Evolutionary conservation across 2,797 vertebrate species (phyloP).

Genomic region (Scolopax bukidnonensis): DNA sequence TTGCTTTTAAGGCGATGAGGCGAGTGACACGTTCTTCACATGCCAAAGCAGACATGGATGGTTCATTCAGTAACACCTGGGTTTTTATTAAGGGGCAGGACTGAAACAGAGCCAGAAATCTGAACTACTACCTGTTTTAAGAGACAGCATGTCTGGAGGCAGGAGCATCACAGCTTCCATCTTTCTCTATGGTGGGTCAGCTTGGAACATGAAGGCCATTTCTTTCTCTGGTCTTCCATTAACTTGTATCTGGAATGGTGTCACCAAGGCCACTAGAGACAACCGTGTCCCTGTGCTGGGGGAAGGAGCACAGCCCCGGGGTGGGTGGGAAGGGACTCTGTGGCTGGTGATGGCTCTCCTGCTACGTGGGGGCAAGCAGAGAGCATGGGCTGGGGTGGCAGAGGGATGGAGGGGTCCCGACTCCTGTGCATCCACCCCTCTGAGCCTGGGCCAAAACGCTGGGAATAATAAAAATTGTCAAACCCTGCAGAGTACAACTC

Average conservation of each 20-base stretch:
- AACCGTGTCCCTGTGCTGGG: not conserved
- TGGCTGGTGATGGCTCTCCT: not conserved
- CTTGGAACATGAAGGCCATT: not conserved
- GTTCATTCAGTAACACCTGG: not conserved
- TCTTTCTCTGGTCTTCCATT: not conserved
- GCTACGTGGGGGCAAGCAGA: not conserved
- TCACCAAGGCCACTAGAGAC: not conserved
- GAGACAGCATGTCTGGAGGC: not conserved
- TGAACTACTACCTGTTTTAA: not conserved
- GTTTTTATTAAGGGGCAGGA: not conserved
- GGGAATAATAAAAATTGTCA: not conserved
- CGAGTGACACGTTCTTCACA: not conserved
- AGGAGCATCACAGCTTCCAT: not conserved
- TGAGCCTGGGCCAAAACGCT: not conserved
- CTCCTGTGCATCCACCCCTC: not conserved
- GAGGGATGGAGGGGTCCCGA: not conserved
- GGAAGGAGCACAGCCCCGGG: not conserved
- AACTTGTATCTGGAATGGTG: not conserved
- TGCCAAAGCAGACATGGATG: not conserved
- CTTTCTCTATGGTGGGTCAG: not conserved
- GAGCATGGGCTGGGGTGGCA: not conserved
- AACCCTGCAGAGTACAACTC: not conserved
- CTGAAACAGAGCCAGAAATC: not conserved
- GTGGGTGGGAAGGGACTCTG: fast-evolving
- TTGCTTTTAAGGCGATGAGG: not conserved